Conservation (phyloP, 2,888 invertebrate species). For the Argyresthia albistria region DNA sequence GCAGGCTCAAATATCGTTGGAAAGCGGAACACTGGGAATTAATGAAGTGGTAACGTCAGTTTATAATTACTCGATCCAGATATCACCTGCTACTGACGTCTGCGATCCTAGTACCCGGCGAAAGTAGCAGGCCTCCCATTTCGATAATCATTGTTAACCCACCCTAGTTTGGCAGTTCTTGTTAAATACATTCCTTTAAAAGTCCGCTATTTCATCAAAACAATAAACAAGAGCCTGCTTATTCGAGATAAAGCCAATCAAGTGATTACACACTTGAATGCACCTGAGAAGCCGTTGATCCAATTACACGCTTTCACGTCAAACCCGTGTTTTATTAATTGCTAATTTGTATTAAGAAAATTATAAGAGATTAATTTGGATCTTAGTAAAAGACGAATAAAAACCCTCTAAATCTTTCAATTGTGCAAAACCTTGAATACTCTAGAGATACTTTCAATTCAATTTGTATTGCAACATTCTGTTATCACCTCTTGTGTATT, state of each 20-base stretch:
- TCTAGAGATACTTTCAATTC: neutral
- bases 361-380: conserved; percentile 13
- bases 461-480: too few relatives aligned
- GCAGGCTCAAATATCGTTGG: too few relatives aligned
- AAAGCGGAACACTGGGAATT: conserved; percentile 23
- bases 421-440: neutral
- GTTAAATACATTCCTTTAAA: too few relatives aligned
- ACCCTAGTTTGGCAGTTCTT: neutral
- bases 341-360: conserved; percentile 40
- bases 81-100: conserved; percentile 67
- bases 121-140: conserved; percentile 19
- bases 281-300: conserved; percentile 30
- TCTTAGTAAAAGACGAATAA: neutral
- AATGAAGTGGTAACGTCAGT: conserved; percentile 55
- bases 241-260: conserved; percentile 30
- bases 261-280: conserved; percentile 19
- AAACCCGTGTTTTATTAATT: conserved; percentile 35
- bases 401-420: neutral
- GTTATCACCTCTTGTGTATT: too few relatives aligned
- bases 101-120: conserved; percentile 26
- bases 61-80: conserved; percentile 62
- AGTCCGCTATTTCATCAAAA: too few relatives aligned
- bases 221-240: neutral
- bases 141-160: neutral
- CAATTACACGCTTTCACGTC: conserved; percentile 34